Base-by-base conservation (phyloP, 2,797 vertebrate genomes). In the Perdix hodgsoniae region DNA sequence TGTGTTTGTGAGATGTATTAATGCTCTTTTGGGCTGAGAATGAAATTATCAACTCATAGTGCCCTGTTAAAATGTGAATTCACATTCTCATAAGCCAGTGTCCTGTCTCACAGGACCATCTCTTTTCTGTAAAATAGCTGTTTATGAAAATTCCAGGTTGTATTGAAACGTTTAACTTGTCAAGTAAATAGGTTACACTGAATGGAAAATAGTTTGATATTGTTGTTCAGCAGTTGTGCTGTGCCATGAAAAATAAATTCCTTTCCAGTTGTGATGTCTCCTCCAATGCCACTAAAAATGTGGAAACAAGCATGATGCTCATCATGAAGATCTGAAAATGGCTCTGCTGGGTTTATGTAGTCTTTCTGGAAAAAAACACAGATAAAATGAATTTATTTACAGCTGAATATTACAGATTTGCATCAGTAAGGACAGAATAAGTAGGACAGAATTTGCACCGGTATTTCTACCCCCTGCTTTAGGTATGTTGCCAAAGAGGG, bases 111-210 rank as follows among this genome's bases (percentile, higher is more conserved):
- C n/a, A 59, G 69, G 78, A 31, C 40, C 27, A 15, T 37, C n/a
- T 86, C 59, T 88, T 86, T 65, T 66, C 47, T 61, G 44, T 77
- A 85, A 89, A 88, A 85, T 42, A 88, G 63, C 57, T 74, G 18
- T 70, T 93, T 73, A 83, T 9, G 16, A 92, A 93, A 94, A 91
- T 88, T 81, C 49, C 52, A 85, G 69, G 77, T 84, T 87, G 59
- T 78, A 66, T 12, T 76, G 78, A 94, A 95, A 90, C 84, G 74
- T 94, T 87, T 90, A 75, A 83, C 66, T 79, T 86, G 83, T 89
- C 79, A 94, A 71, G 39, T 73, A 90, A 96, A 89, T 81, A 87
- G 40, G 29, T 61, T 86, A 14, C 24, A 56, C 71, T 84, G 56
- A 82, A 91, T 82, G 44, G 84, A 83, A 94, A 96, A 87, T 63